Percentiles rank a stretch among this genome's conserved stretches.
These are phyloP conservation scores for Drosophila infuscata DNA, from an alignment of 2,888 invertebrate genomes.

Conservation along the genomic window DNA sequence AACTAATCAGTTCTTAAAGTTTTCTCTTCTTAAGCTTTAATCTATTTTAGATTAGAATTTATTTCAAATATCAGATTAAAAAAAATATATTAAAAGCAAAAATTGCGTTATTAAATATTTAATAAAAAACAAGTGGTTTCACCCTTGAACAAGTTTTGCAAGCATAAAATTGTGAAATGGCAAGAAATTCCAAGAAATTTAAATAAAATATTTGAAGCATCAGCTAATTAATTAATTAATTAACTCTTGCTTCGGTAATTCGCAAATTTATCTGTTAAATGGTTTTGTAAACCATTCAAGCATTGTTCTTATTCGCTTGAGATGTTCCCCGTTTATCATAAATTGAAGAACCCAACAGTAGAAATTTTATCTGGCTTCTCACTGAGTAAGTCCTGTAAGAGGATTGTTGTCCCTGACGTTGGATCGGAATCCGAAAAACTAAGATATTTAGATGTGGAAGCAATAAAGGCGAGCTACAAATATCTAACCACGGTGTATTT, in stretches of 20 bases:
- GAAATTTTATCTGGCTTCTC: not conserved
- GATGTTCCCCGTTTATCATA: not conserved
- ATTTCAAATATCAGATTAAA: not conserved
- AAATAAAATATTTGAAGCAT: not conserved
- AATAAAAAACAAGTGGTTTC: not conserved
- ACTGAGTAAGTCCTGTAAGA: not conserved
- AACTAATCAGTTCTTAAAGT: not conserved
- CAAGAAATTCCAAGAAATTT: not conserved
- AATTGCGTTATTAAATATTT: not conserved
- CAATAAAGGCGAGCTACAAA: not conserved
- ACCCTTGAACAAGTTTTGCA: not conserved
- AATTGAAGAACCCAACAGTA: no score
- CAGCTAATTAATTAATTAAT: not conserved
- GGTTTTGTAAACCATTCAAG: not conserved
- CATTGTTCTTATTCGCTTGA: not conserved
- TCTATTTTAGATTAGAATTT: not conserved
- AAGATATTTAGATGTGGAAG: not conserved
- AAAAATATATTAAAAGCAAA: not conserved
- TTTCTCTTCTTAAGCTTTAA: not conserved
- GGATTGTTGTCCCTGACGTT: not conserved
- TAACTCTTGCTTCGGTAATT: not conserved
- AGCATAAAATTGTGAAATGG: not conserved
- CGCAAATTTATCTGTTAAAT: not conserved
- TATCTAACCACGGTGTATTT: conserved; percentile 40
- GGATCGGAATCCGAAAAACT: not conserved